phyloP scores from a whole-genome alignment of 1,140 invertebrate genomes.

The Geopemphigus sp. region DNA sequence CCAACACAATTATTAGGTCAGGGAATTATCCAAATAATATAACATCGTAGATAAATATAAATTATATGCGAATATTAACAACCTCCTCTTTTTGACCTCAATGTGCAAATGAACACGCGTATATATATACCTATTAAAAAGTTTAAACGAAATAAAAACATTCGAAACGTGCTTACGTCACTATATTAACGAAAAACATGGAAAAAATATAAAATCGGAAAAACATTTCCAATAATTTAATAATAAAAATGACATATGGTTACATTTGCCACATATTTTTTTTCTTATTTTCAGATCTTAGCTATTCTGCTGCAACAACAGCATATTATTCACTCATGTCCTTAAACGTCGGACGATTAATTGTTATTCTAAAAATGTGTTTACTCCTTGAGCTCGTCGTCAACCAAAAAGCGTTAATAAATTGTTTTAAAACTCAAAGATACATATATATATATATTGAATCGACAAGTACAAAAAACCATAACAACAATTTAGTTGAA shows the following conservation, averaged over 20 bases:
- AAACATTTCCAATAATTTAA: neutral
- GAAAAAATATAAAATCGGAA: neutral
- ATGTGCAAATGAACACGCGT: neutral
- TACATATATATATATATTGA: neutral
- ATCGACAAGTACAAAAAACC: neutral
- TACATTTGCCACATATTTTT: neutral
- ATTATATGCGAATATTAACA: neutral
- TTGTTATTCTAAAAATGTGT: slow-evolving; percentile 17
- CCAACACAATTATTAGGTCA: no score
- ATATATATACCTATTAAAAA: neutral
- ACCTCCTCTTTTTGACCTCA: slow-evolving; percentile 17
- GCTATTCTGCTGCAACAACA: neutral
- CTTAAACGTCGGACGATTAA: slow-evolving; percentile 1
- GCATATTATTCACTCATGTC: neutral
- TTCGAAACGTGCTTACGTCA: neutral
- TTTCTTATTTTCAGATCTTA: neutral
- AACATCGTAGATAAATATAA: no score
- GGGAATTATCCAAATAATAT: no score
- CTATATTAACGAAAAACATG: neutral
- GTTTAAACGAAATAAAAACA: no score
- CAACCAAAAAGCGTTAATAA: neutral
- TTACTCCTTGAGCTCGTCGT: neutral
- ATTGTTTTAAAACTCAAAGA: neutral
- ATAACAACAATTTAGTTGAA: no score
- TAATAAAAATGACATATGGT: slow-evolving; percentile 24